These are phyloP conservation scores for Manis pentadactyla DNA, from an alignment of 2,797 vertebrate genomes.

Conservation along the genomic window DNA sequence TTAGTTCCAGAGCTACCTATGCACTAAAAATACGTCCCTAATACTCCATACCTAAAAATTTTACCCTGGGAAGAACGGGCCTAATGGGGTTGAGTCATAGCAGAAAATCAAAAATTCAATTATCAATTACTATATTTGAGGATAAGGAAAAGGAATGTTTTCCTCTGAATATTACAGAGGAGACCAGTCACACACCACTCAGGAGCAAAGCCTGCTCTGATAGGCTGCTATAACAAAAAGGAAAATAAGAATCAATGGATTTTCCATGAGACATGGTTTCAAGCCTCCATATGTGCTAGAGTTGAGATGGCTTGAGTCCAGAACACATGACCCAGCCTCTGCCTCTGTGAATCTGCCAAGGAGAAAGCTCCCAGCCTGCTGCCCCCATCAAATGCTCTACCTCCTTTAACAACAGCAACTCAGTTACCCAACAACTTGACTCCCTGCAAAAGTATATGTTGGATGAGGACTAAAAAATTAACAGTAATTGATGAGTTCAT, in stretches of 20 bases:
- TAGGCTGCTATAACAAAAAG: constrained; percentile 33
- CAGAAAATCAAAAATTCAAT: constrained; percentile 30
- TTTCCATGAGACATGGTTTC: background rate
- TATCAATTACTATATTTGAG: constrained; percentile 25
- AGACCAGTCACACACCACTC: background rate
- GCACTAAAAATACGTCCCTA: background rate
- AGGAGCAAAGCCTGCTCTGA: constrained; percentile 9
- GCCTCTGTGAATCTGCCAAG: constrained; percentile 44
- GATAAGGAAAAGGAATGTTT: constrained; percentile 17
- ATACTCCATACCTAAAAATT: background rate
- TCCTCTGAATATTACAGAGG: background rate
- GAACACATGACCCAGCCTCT: constrained; percentile 58
- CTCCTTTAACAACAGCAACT: constrained; percentile 72
- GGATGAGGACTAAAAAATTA: background rate
- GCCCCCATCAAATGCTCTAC: constrained; percentile 67
- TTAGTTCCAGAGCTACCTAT: background rate
- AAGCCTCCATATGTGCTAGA: background rate
- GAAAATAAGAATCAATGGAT: constrained; percentile 56
- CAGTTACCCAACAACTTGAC: constrained; percentile 68
- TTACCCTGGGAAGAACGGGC: background rate
- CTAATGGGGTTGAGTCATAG: background rate
- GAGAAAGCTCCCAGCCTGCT: constrained; percentile 54
- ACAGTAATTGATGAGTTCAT: constrained; percentile 37
- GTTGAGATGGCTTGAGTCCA: constrained; percentile 14
- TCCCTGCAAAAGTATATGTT: constrained; percentile 24